Percentiles rank a stretch among this genome's conserved stretches.
These are phyloP conservation scores for Muscicapa comitata DNA, from an alignment of 2,797 vertebrate genomes.

Conservation along the genomic window DNA sequence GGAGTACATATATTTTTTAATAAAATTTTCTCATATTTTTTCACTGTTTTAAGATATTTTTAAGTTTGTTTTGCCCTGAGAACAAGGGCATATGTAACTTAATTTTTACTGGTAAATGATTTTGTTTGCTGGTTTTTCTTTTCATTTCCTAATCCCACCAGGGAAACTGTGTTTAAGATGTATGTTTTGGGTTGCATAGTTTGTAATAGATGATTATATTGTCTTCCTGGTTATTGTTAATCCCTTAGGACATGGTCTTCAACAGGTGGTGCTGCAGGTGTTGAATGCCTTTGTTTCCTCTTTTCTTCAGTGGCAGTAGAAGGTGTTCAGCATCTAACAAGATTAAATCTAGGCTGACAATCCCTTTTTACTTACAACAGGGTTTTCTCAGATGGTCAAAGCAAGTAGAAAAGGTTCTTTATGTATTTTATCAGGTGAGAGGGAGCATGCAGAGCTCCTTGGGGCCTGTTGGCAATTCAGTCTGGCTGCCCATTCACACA, in stretches of 20 bases:
- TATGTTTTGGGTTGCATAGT: constrained; percentile 34
- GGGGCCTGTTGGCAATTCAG: not conserved
- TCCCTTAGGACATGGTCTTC: constrained; percentile 18
- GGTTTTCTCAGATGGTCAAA: not conserved
- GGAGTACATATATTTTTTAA: constrained; percentile 76
- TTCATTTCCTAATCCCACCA: not conserved
- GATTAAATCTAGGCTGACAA: not conserved
- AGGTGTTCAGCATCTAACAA: not conserved
- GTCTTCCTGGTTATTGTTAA: constrained; percentile 20
- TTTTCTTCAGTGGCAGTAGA: not conserved
- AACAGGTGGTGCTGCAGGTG: constrained; percentile 18
- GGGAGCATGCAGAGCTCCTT: not conserved
- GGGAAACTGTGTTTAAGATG: constrained; percentile 13
- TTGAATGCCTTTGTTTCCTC: not conserved
- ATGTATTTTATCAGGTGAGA: not conserved
- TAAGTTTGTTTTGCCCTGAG: constrained; percentile 68
- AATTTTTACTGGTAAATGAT: constrained; percentile 54
- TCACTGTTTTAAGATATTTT: constrained; percentile 71
- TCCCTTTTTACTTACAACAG: not conserved
- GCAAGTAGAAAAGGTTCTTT: not conserved
- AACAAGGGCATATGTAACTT: constrained; percentile 41
- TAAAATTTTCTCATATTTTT: constrained; percentile 77
- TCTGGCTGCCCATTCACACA: not conserved
- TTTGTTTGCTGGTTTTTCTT: constrained; percentile 29
- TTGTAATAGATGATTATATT: constrained; percentile 25